Base-by-base conservation (phyloP, 2,888 invertebrate species). In the Aricia artaxerxes region DNA sequence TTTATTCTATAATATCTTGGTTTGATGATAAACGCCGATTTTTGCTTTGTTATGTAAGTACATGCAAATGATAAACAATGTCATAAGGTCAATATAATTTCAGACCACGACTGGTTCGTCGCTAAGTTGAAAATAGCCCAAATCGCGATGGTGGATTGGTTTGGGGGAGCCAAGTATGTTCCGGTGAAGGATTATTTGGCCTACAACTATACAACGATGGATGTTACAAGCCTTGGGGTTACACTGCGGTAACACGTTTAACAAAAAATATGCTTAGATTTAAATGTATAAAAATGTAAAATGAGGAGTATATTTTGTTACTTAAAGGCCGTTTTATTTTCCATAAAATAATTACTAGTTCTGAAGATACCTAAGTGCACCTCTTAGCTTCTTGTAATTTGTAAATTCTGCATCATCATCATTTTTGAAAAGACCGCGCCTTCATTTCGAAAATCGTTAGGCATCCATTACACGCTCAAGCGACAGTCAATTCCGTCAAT, bases 31-130 rank as follows among this genome's bases (percentile, higher is more conserved):
- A 64, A 24, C 31, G 64, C 7, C 31, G 35, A 13, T 35, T 69
- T 69, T 64, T 64, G 64, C 13, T 35, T 35, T 38, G 64, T 69
- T 69, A 31, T 0, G 24, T 24, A 24, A 24, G 24, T 24, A 11
- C n/a, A 73, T 72, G 73, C 40, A 38, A 69, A 53, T 76, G 76
- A 53, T 31, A 76, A 75, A 44, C 53, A 60, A 57, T 44, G 77
- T 73, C 77, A 77, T 35, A 31, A 64, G 31, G 31, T 31, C 2
- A 7, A 76, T 35, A 40, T 80, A 9, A 78, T 94, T 95, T n/a
- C 90, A 97, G 97, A 95, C 86, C 97, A 98, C 89, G 88, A 95
- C 35, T 98, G 97, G 94, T 97, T 96, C 85, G 95, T 98, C 61
- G 97, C 97, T 1, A 97, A 97, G 90, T 84, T 98, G 86, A 95